Base-by-base conservation (phyloP, 2,888 invertebrate species). In the Leucania comma region DNA sequence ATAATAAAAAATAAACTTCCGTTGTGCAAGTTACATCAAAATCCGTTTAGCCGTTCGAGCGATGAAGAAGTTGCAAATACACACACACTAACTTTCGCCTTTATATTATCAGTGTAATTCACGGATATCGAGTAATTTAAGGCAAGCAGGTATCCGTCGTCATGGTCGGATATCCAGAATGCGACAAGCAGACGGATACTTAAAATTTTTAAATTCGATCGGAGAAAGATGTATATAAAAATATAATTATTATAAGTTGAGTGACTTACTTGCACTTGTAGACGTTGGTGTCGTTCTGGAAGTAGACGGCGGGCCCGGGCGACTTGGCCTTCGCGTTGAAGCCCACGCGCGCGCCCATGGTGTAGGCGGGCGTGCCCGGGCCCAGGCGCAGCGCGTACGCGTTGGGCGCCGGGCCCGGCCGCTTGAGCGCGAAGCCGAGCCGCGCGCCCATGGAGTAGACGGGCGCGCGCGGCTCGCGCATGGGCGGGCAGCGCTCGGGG, bases 351-450 rank as follows among this genome's bases (percentile, higher is more conserved):
- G 93, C 93, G 42, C 90, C 95, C 94, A 95, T 94, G 6, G 94
- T 91, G 89, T 92, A 95, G 51, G 94, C 93, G 17, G 95, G 94
- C 64, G 92, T 85, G 75, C 96, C 97, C n/a, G 96, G 92, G 0
- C 96, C 96, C 72, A 90, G 14, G 9, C 87, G 90, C 66, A 94
- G 80, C 50, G 92, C 91, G 89, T 97, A 97, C 51, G 96, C 96
- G 87, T 97, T 97, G 35, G 97, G 97, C 29, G 97, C 97, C 1
- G 97, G 97, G 0, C 95, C 95, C 72, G 88, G 63, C 86, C 93
- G 86, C 96, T 94, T 71, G 89, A 94, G 85, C 90, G 96, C 78
- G 84, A 87, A 90, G 63, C 92, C 95, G 38, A 94, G 91, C 74
- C 96, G 94, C 35, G 93, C 92, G 53, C 96, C 95, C 88, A 97